Evolutionary conservation across 2,113 vertebrate genomes (phyloP), one percentile per base, ranked within the genome.

Genomic region (Zapornia atra): DNA sequence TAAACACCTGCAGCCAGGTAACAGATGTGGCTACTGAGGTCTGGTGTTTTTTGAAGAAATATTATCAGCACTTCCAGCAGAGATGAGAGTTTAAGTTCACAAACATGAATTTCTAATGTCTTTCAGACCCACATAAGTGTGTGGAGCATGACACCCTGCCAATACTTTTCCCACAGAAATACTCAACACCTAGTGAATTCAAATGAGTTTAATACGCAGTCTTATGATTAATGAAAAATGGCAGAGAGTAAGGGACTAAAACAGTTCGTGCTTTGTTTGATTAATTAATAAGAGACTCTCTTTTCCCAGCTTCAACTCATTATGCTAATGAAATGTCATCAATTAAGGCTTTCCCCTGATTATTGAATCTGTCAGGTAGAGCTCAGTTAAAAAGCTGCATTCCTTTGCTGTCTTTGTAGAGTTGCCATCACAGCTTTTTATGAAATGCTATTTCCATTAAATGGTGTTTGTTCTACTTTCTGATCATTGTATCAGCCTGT

Each of bases 251-350:
- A 97, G 97, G 97, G 97, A 98, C 92, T 97, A 96, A 97, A 98
- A 97, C 97, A 93, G 97, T 98, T 97, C 84, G 69, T 98, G 97
- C 97, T 98, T 98, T 98, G 97, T 97, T 98, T 98, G 98, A 98
- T 98, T 98, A 98, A 98, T 98, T 98, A 98, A 97, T 97, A 98
- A 98, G 97, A 98, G 98, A 97, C 98, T 98, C 93, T 96, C 97
- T 98, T 98, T 98, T 98, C 98, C 98, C 97, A 98, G 98, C 96
- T 97, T 98, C 61, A 69, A 98, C 97, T 98, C 98, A 98, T 98
- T 98, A 98, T 98, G 98, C 94, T 98, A 98, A 98, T 98, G 98
- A 98, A 98, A 98, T 98, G 96, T 98, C 98, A 98, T 98, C 98
- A 98, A 97, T 98, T 98, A 98, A 98, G 97, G 96, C 96, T 97